phyloP scores from a whole-genome alignment of 2,888 invertebrate genomes.

The Ctenicera cuprea region DNA sequence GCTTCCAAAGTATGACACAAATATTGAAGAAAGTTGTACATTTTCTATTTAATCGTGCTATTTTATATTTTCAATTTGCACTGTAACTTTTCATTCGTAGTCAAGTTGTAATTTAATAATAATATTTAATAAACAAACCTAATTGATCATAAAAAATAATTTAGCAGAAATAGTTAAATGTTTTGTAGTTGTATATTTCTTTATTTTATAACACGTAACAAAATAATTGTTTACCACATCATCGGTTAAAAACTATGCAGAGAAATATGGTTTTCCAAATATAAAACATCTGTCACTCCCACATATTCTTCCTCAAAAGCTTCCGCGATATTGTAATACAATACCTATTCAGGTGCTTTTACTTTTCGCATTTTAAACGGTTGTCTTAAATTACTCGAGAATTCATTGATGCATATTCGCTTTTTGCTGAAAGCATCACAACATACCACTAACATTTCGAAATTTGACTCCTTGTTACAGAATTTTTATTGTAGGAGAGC shows the following conservation, averaged over 20 bases:
- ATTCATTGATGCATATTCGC: conserved; percentile 20
- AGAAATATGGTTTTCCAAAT: conserved; percentile 17
- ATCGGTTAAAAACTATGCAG: not conserved
- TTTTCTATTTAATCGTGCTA: too few relatives aligned
- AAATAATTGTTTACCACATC: too few relatives aligned
- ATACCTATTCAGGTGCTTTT: conserved; percentile 22
- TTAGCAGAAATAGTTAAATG: too few relatives aligned
- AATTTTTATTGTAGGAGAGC: conserved; percentile 1
- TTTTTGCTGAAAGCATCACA: not conserved
- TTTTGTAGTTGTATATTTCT: too few relatives aligned
- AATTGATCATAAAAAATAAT: too few relatives aligned
- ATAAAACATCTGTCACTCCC: conserved; percentile 6
- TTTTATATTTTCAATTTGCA: too few relatives aligned
- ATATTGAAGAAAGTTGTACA: too few relatives aligned
- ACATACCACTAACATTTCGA: not conserved
- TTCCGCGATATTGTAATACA: conserved; percentile 8
- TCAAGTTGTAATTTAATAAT: too few relatives aligned
- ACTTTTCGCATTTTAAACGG: conserved; percentile 24
- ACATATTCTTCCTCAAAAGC: conserved; percentile 10
- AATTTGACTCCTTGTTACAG: conserved; percentile 1
- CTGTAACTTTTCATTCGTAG: too few relatives aligned
- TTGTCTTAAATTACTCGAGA: conserved; percentile 22
- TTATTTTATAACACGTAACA: too few relatives aligned
- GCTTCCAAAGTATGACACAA: too few relatives aligned
- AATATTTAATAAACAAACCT: too few relatives aligned